These are phyloP conservation scores for Rutpela maculata DNA, from an alignment of 2,888 invertebrate species.

Conservation along the genomic window DNA sequence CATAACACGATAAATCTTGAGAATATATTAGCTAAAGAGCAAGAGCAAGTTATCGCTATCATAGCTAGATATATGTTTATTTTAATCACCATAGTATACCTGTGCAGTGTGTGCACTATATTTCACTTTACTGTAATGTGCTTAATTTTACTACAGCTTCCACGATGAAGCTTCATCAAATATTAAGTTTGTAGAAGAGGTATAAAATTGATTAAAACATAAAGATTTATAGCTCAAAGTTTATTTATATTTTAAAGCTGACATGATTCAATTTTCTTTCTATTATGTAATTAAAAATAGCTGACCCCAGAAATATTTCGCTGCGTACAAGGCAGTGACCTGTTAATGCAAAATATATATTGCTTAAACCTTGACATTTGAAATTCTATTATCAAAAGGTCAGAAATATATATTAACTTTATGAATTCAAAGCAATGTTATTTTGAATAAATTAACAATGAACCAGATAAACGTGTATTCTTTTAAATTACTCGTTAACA, in stretches of 20 bases:
- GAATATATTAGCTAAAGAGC: slow-evolving; percentile 1
- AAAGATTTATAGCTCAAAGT: neutral
- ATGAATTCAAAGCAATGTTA: no score
- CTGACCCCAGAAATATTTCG: no score
- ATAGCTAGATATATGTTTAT: neutral
- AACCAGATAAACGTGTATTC: no score
- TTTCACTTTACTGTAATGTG: neutral
- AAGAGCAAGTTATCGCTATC: neutral
- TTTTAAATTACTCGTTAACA: no score
- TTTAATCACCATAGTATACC: neutral
- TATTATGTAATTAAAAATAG: neutral
- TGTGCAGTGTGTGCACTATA: neutral
- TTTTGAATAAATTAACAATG: no score
- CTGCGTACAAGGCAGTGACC: no score
- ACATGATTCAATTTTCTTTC: neutral
- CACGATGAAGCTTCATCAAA: slow-evolving; percentile 7
- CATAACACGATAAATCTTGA: neutral
- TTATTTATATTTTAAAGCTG: neutral
- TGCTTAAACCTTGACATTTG: no score
- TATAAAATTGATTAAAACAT: neutral
- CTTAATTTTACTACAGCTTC: neutral
- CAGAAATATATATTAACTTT: no score
- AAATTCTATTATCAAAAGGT: no score
- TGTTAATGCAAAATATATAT: no score
- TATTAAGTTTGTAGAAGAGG: neutral